phyloP scores from a whole-genome alignment of 2,113 vertebrate genomes.

The Probosciger aterrimus region DNA sequence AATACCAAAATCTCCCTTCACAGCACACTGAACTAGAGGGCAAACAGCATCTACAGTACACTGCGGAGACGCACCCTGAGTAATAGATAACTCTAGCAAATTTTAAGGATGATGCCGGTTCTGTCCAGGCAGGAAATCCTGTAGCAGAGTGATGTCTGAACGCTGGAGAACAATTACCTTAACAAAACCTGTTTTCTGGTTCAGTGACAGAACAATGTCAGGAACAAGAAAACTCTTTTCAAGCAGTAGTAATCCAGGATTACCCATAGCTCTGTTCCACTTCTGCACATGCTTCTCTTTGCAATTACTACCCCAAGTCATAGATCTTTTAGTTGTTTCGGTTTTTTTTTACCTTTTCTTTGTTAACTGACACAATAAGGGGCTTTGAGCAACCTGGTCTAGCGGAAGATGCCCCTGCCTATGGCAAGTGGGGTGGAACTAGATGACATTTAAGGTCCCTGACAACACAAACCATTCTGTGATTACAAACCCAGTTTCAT shows the following conservation, averaged over 20 bases:
- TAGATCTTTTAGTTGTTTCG: not conserved
- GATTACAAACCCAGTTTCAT: not conserved
- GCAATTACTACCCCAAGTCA: not conserved
- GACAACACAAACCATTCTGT: not conserved
- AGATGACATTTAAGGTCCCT: not conserved
- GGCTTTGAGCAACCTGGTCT: not conserved
- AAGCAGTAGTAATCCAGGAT: not conserved
- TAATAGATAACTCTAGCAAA: not conserved
- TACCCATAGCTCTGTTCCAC: not conserved
- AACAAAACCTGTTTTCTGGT: not conserved
- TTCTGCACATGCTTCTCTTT: not conserved
- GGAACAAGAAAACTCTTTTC: not conserved
- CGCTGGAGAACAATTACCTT: not conserved
- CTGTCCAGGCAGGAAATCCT: not conserved
- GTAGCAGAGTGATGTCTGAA: not conserved
- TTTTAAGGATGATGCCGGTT: not conserved
- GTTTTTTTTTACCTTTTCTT: not conserved
- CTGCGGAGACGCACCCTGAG: accelerated
- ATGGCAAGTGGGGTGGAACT: not conserved
- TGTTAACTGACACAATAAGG: not conserved
- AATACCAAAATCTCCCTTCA: not conserved
- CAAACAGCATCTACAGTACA: not conserved
- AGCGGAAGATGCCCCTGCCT: not conserved
- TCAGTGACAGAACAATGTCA: not conserved
- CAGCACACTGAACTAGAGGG: not conserved